These are phyloP conservation scores for Caenorhabditis becei DNA, from an alignment of 2,888 invertebrate species.

Conservation along the genomic window DNA sequence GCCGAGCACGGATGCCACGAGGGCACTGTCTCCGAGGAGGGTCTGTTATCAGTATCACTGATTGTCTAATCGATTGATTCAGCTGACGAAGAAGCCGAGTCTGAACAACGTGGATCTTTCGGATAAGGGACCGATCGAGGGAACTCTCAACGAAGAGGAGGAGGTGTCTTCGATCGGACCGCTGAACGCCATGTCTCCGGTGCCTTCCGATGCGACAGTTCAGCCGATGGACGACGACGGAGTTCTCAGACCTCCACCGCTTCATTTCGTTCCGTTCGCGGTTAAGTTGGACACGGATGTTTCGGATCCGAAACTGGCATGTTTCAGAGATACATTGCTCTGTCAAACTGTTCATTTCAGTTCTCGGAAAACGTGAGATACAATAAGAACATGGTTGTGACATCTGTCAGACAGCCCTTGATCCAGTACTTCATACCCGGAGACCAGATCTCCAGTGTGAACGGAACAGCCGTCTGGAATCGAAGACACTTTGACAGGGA, in stretches of 20 bases:
- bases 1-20: neutral
- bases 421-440: slow-evolving; percentile 19
- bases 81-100: neutral
- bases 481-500: slow-evolving; percentile 7
- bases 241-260: neutral
- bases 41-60: neutral
- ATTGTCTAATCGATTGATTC: neutral
- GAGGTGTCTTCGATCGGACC: neutral
- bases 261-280: slow-evolving; percentile 11
- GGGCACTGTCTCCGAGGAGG: neutral
- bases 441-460: slow-evolving; percentile 17
- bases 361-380: neutral
- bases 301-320: neutral
- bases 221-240: neutral
- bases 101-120: neutral
- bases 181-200: neutral
- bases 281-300: slow-evolving; percentile 1
- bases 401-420: neutral
- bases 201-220: neutral
- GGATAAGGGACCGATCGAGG: neutral
- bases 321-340: no score
- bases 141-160: neutral
- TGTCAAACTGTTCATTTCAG: neutral
- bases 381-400: slow-evolving; percentile 27
- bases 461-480: slow-evolving; percentile 18